A percentile compares a stretch with the other conserved stretches of the same genome.
These are phyloP conservation scores for Gobio gobio DNA, from an alignment of 2,113 vertebrate species.

Conservation along the genomic window DNA sequence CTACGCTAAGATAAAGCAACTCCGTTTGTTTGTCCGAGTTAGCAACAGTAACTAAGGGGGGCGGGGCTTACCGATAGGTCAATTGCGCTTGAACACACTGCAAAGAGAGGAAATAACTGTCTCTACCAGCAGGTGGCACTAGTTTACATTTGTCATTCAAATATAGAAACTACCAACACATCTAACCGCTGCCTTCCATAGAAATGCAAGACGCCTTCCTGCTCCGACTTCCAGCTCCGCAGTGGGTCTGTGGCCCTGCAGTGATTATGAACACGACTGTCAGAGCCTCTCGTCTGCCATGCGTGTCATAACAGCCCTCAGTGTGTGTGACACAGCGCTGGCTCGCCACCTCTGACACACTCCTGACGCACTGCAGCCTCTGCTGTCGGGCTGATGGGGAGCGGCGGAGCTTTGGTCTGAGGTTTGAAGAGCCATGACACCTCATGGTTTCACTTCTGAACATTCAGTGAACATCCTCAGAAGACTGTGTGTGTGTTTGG, in stretches of 20 bases:
- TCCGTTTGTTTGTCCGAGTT: too few species aligned
- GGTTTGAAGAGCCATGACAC: slow-evolving; percentile 31
- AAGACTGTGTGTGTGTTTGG: neutral
- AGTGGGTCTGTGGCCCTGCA: slow-evolving; percentile 33
- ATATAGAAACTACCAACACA: neutral
- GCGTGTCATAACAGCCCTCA: slow-evolving; percentile 4
- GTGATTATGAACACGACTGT: slow-evolving; percentile 48
- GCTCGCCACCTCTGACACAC: slow-evolving; percentile 43
- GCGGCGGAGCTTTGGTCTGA: slow-evolving; percentile 12
- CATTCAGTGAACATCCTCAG: neutral
- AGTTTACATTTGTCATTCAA: too few species aligned
- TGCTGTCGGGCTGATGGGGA: slow-evolving; percentile 12
- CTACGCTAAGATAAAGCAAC: too few species aligned
- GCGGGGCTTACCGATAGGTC: too few species aligned
- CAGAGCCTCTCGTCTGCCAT: slow-evolving; percentile 21
- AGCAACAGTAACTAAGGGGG: too few species aligned
- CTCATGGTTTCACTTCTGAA: neutral
- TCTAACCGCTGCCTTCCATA: neutral
- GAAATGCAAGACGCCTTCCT: neutral
- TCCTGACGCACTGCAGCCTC: slow-evolving; percentile 11
- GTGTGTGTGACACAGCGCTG: slow-evolving; percentile 12
- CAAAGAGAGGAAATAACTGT: too few species aligned
- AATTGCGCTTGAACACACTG: too few species aligned
- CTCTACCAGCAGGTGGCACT: too few species aligned
- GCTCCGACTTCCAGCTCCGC: neutral